Evolutionary conservation across 2,888 invertebrate genomes (phyloP).

Genomic region (Pachymerium ferrugineum): DNA sequence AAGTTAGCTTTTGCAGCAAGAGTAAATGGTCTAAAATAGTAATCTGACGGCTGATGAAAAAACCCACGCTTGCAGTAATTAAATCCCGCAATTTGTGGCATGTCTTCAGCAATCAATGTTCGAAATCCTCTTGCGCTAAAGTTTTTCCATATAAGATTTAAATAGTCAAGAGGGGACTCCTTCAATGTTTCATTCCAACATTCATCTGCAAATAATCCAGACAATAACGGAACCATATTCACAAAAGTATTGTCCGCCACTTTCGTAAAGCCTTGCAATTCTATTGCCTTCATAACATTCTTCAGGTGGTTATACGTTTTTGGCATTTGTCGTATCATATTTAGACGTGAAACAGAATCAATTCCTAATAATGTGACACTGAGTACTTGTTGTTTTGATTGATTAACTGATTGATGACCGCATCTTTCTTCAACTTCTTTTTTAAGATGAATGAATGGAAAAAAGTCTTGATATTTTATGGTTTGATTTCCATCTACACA

Average conservation of each 20-base stretch:
- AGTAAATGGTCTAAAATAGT: constrained; percentile 70
- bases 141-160: constrained; percentile 39
- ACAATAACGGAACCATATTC: constrained; percentile 32
- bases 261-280: constrained; percentile 64
- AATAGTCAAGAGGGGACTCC: constrained; percentile 37
- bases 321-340: constrained; percentile 69
- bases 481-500: too few species aligned
- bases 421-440: too few species aligned
- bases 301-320: constrained; percentile 61
- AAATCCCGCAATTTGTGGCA: constrained; percentile 65
- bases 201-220: constrained; percentile 39
- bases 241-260: constrained; percentile 43
- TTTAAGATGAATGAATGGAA: too few species aligned
- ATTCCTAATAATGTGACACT: constrained; percentile 75
- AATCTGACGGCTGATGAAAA: constrained; percentile 67
- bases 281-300: constrained; percentile 62
- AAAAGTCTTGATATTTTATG: too few species aligned
- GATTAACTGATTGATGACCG: too few species aligned
- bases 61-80: constrained; percentile 69
- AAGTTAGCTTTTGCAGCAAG: constrained; percentile 61
- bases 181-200: constrained; percentile 40
- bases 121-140: constrained; percentile 40
- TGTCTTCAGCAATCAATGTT: constrained; percentile 76
- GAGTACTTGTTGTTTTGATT: too few species aligned
- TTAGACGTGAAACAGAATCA: constrained; percentile 75